phyloP scores from a whole-genome alignment of 2,888 invertebrate species.

The Dorcus parallelipipedus region DNA sequence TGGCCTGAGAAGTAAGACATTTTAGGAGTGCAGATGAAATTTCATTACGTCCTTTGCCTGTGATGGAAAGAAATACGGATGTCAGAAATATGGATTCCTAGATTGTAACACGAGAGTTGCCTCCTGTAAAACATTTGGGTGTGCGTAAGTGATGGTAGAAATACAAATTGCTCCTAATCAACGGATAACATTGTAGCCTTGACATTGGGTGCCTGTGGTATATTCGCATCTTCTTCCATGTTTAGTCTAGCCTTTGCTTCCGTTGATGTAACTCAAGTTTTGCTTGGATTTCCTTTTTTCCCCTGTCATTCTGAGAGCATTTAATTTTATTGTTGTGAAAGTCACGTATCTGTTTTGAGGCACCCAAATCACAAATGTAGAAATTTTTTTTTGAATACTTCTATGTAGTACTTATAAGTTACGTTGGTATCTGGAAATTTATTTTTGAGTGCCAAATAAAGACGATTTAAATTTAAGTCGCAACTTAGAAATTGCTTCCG shows the following conservation, averaged over 20 bases:
- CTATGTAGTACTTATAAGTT: too few relatives aligned
- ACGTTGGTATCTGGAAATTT: too few relatives aligned
- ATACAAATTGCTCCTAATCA: conserved; percentile 2
- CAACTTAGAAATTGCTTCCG: not conserved
- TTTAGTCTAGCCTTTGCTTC: too few relatives aligned
- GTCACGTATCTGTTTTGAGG: not conserved
- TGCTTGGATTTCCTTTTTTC: too few relatives aligned
- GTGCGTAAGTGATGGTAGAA: not conserved
- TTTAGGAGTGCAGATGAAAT: too few relatives aligned
- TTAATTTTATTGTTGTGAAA: not conserved
- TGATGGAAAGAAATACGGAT: too few relatives aligned
- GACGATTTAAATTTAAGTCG: not conserved
- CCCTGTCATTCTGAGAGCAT: not conserved
- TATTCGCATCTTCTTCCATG: not conserved
- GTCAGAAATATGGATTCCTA: too few relatives aligned
- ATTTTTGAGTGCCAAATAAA: not conserved
- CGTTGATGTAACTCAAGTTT: too few relatives aligned
- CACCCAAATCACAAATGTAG: not conserved
- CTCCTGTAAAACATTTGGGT: not conserved
- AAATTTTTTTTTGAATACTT: too few relatives aligned
- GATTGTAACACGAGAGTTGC: conserved; percentile 3
- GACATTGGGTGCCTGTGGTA: not conserved
- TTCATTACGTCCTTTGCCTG: too few relatives aligned
- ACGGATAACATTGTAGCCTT: not conserved
- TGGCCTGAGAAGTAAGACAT: too few relatives aligned